These are phyloP conservation scores for Hydrozoanthus tunicans DNA, from an alignment of 64 coral and sea anemone species.

Conservation along the genomic window DNA sequence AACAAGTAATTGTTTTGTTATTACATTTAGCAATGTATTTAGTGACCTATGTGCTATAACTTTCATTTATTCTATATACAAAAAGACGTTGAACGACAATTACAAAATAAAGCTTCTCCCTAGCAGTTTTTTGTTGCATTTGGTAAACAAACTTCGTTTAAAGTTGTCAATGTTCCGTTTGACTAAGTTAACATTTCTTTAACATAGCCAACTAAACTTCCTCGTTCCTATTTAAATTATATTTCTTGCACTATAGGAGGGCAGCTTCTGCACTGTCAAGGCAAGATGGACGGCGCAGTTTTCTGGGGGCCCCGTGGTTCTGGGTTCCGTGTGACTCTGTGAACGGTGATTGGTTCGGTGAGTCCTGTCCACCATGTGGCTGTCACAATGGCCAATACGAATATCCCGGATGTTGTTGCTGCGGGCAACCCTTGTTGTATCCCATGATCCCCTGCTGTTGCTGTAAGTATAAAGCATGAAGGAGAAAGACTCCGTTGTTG, in stretches of 20 bases:
- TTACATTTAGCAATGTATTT: no score
- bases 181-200: neutral
- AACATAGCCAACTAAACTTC: neutral
- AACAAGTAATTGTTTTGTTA: no score
- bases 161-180: no score
- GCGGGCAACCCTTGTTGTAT: neutral
- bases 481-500: neutral
- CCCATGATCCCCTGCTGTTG: slow-evolving; percentile 20
- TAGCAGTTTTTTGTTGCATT: no score
- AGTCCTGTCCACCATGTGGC: neutral
- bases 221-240: neutral
- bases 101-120: no score
- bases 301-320: neutral
- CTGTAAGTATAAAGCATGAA: slow-evolving; percentile 6
- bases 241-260: neutral
- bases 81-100: no score
- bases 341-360: neutral
- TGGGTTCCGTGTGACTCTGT: neutral
- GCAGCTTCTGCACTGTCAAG: neutral
- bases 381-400: neutral
- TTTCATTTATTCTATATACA: no score
- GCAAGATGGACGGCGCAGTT: neutral
- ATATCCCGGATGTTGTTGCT: slow-evolving; percentile 29
- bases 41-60: no score
- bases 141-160: no score